A percentile compares a stretch with the other conserved stretches of the same genome.
Conservation (phyloP, 1,140 invertebrate species). For the Cydia splendana region DNA sequence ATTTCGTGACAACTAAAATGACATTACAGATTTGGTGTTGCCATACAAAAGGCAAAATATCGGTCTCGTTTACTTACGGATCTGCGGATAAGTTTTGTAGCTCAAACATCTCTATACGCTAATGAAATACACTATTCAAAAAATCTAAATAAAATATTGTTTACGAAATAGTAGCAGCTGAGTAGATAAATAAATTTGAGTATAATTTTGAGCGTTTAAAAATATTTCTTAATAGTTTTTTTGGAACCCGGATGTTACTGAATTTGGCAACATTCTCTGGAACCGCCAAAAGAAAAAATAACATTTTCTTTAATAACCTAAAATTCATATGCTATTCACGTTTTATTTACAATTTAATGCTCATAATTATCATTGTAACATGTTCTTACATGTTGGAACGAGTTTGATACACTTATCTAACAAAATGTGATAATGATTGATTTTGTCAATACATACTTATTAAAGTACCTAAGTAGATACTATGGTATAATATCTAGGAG, state of each 20-base stretch:
- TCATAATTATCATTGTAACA: too few relatives aligned
- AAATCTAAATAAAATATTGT: too few relatives aligned
- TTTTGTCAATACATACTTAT: too few relatives aligned
- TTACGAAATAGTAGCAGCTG: too few relatives aligned
- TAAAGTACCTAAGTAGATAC: too few relatives aligned
- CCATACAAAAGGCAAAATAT: not conserved
- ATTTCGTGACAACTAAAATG: constrained; percentile 56
- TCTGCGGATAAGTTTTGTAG: not conserved
- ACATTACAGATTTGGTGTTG: constrained; percentile 24
- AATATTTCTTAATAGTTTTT: not conserved
- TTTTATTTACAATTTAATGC: too few relatives aligned
- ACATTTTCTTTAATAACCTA: not conserved
- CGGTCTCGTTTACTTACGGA: not conserved
- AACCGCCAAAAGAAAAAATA: constrained; percentile 8
- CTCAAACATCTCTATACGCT: not conserved
- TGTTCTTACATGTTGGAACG: too few relatives aligned
- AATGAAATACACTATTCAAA: not conserved
- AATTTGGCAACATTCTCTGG: not conserved
- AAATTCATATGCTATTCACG: not conserved
- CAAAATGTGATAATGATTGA: too few relatives aligned
- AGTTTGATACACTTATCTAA: too few relatives aligned
- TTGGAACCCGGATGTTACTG: not conserved
- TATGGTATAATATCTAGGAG: too few relatives aligned
- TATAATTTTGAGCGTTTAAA: not conserved
- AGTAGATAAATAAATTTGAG: too few relatives aligned